These are phyloP conservation scores for Myripristis murdjan DNA, from an alignment of 2,797 vertebrate genomes.

Conservation along the genomic window DNA sequence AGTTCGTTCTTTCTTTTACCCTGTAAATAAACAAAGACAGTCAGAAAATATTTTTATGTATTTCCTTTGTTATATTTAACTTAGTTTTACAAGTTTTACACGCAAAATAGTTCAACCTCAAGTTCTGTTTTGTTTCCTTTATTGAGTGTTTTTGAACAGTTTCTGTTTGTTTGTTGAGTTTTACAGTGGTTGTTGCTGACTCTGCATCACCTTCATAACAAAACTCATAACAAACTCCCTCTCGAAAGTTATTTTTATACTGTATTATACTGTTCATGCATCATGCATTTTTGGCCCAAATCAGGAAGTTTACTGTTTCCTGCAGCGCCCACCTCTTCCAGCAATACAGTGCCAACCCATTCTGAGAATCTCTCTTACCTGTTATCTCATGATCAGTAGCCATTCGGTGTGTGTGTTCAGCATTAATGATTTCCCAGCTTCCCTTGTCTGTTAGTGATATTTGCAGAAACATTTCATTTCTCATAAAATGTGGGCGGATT, in stretches of 20 bases:
- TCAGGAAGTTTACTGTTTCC: neutral
- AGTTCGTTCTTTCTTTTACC: no score
- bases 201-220: neutral
- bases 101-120: no score
- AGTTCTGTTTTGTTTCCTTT: no score
- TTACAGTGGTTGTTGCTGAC: no score
- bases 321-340: neutral
- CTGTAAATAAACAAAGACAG: no score
- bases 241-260: neutral
- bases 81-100: no score
- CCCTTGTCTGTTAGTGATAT: conserved; percentile 22
- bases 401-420: neutral
- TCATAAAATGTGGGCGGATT: neutral
- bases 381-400: no score
- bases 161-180: no score
- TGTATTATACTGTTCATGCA: conserved; percentile 2
- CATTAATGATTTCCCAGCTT: conserved; percentile 24
- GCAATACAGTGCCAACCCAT: conserved; percentile 6
- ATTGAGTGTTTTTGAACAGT: no score
- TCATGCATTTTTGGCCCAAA: neutral
- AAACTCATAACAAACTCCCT: neutral
- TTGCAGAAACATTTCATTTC: rapidly evolving
- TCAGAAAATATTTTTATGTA: no score
- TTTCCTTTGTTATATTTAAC: no score
- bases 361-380: conserved; percentile 45